phyloP scores from a whole-genome alignment of 2,797 vertebrate species.

The Pipistrellus kuhlii region DNA sequence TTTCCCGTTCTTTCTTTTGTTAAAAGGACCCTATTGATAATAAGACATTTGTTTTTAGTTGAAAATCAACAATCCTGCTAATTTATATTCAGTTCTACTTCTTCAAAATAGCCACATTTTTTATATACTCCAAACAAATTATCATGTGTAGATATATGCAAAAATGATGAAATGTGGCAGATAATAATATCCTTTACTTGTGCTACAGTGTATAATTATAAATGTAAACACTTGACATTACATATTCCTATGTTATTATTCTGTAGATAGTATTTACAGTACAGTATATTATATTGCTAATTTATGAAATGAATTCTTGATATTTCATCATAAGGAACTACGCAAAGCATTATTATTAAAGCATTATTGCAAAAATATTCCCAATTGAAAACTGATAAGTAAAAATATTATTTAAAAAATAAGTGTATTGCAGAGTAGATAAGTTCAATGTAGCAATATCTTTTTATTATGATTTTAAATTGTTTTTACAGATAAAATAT shows the following conservation, averaged over 20 bases:
- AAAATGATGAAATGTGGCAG: conserved; percentile 73
- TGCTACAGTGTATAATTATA: conserved; percentile 81
- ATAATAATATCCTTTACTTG: conserved; percentile 69
- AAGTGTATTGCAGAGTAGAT: conserved; percentile 80
- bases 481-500: conserved; percentile 73
- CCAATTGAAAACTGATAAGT: conserved; percentile 73
- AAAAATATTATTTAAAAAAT: conserved; percentile 68
- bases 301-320: conserved; percentile 80
- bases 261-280: conserved; percentile 82
- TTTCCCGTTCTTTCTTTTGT: not conserved
- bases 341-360: conserved; percentile 74
- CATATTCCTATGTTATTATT: conserved; percentile 80
- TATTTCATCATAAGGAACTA: conserved; percentile 77
- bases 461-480: conserved; percentile 84
- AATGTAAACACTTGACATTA: conserved; percentile 81
- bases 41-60: conserved; percentile 62
- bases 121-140: conserved; percentile 58
- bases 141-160: conserved; percentile 62
- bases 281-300: conserved; percentile 80
- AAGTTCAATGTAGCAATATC: conserved; percentile 79
- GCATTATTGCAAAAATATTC: conserved; percentile 75
- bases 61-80: conserved; percentile 48
- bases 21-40: conserved; percentile 68
- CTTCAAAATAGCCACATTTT: conserved; percentile 71
- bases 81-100: conserved; percentile 69